Evolutionary conservation across 2,797 vertebrate species (phyloP), one percentile per base, ranked within the genome.

Genomic region (Champsocephalus esox): DNA sequence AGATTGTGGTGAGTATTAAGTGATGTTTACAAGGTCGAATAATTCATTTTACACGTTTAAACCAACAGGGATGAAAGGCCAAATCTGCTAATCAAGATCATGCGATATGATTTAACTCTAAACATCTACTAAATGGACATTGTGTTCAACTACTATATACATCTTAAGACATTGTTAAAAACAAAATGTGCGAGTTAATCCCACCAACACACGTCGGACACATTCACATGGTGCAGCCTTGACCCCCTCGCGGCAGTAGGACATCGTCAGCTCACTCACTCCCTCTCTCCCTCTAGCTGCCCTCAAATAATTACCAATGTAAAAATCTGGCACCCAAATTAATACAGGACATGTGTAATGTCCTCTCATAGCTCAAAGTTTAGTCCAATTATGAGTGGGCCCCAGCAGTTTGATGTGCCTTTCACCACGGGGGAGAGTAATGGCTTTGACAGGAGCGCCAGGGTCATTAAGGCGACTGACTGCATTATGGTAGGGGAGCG

Each of bases 321-420:
- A 94, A 94, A 95, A 95, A 86, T 91, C 88, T 93, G 89, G 87
- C 90, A 89, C 86, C 86, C 85, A 88, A 95, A 95, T 95, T 93
- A 95, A 95, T 93, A 92, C 93, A 89, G 89, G 94, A 94, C 94
- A 91, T 95, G 93, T 95, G 91, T 95, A 95, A 96, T 95, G 93
- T 94, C 81, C 90, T 87, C 93, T 93, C 95, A 96, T 95, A 94
- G 92, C 94, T 96, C 94, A 96, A 93, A 93, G 92, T 94, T 96
- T 94, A 91, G 93, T 94, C 93, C 94, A 95, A 96, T 95, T 95
- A 96, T 81, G 91, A 93, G 92, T 86, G 84, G 88, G 91, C 88
- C 85, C 87, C 89, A 92, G 90, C 89, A 70, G 88, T 92, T 88
- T 93, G 94, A 95, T 91, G 90, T 90, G 90, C 91, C 91, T 88